phyloP scores from a whole-genome alignment of 2,797 vertebrate genomes.

The Thripadectes ignobilis region DNA sequence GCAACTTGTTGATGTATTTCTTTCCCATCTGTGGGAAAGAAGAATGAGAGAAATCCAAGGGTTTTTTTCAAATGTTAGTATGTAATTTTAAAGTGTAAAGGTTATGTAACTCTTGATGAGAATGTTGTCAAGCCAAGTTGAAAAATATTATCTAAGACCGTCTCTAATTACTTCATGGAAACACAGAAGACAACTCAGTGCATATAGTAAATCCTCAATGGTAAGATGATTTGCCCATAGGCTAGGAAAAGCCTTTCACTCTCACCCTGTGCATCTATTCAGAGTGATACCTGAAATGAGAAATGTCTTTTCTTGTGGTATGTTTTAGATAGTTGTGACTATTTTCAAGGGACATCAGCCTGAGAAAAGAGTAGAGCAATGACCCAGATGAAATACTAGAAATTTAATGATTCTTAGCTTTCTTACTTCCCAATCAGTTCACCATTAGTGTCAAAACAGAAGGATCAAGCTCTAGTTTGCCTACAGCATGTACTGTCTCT shows the following conservation, averaged over 20 bases:
- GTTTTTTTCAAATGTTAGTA: neutral
- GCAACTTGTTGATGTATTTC: neutral
- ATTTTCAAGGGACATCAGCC: neutral
- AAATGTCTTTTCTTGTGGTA: neutral
- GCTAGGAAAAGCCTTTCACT: neutral
- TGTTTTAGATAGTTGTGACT: neutral
- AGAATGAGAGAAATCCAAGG: neutral
- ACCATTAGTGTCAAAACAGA: neutral
- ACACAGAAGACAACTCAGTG: neutral
- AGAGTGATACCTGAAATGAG: neutral
- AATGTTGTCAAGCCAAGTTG: neutral
- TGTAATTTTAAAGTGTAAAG: neutral
- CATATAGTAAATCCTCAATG: neutral
- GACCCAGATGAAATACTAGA: neutral
- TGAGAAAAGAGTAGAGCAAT: neutral
- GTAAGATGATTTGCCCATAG: neutral
- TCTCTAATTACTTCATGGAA: neutral
- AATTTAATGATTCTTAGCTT: neutral
- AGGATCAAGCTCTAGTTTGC: neutral
- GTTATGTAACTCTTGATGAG: neutral
- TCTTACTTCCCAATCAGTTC: neutral
- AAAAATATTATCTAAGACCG: neutral
- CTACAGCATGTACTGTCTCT: neutral
- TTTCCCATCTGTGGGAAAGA: neutral
- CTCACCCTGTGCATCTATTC: neutral